These are phyloP conservation scores for Hapalemur alaotrensis DNA, from an alignment of 2,797 vertebrate species.

Conservation along the genomic window DNA sequence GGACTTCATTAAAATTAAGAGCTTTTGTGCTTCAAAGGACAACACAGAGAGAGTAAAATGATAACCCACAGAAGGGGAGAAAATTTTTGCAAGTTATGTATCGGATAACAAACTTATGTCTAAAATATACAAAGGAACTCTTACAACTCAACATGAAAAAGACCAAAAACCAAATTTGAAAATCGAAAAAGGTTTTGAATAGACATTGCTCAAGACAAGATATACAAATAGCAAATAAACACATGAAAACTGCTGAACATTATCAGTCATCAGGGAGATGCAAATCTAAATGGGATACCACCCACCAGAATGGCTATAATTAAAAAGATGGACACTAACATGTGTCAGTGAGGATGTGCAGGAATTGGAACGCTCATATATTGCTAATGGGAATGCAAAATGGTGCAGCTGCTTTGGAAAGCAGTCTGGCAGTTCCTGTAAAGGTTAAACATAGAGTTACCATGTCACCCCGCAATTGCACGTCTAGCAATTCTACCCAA, in stretches of 20 bases:
- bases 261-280: neutral
- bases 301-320: neutral
- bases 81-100: neutral
- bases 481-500: neutral
- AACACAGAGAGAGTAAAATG: neutral
- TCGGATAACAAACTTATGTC: neutral
- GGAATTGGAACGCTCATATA: neutral
- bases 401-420: neutral
- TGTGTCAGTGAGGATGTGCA: neutral
- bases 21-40: neutral
- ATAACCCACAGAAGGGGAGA: neutral
- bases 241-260: neutral
- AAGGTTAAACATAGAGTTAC: neutral
- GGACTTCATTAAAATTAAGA: neutral
- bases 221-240: neutral
- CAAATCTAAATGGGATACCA: neutral
- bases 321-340: neutral
- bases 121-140: neutral
- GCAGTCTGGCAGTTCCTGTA: neutral
- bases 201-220: neutral
- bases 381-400: neutral
- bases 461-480: neutral
- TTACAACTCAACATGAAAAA: neutral
- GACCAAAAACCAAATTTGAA: neutral
- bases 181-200: neutral